Base-by-base conservation (phyloP, 2,113 vertebrate species). In the Chionomys nivalis region DNA sequence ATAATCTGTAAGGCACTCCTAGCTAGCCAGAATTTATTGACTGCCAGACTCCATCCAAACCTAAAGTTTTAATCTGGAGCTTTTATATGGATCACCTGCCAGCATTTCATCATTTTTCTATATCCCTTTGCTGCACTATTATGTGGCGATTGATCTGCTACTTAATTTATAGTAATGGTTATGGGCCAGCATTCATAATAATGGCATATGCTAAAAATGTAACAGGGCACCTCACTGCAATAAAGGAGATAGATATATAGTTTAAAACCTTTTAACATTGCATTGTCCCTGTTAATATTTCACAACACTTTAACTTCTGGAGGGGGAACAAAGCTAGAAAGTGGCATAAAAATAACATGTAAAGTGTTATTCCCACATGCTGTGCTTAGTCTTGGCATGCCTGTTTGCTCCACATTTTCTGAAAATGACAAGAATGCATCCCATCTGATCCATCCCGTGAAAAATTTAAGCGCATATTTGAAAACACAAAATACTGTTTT, bases 401-500 rank as follows among this genome's bases (percentile, higher is more conserved):
- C 75, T 97, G 76, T 97, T 96, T 97, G 96, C 93, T 94, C 97
- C 73, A 83, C 90, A 78, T 95, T 96, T 96, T 95, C 94, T 68
- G 79, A 87, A 95, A 97, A 96, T 89, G 97, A 97, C 96, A 96
- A 94, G 93, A 96, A 97, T 95, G 58, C 81, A 92, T 96, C 81
- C 85, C 97, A 94, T 98, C 96, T 98, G 96, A 97, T 96, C 68
- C 47, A 97, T 96, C 91, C 86, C 92, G 95, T 97, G 96, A 97
- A 96, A 97, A 97, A 91, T 94, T 85, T 94, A 96, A 96, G 65
- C 79, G 44, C 92, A 94, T 97, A 97, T 98, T 98, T 97, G 96
- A 96, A 97, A 98, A 97, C 95, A 96, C 58, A 94, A 97, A 97
- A 93, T 97, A 90, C 76, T 98, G 96, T 97, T 97, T 97, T 96